Conservation (phyloP, 1,140 invertebrate species). For the Lithobius niger region DNA sequence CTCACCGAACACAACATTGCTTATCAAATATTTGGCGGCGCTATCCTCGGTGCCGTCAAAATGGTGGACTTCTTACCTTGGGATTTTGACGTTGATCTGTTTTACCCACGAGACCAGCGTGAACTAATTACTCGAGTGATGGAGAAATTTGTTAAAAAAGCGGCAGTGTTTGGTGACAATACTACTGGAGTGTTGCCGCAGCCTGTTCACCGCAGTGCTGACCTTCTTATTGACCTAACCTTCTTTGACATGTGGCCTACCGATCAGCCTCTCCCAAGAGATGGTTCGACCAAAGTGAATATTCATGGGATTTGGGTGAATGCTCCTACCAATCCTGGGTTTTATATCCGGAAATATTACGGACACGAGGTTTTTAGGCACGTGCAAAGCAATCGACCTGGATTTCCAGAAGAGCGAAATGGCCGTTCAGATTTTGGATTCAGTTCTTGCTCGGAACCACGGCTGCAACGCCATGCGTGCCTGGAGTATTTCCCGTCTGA, state of each 20-base stretch:
- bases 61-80: slow-evolving; percentile 23
- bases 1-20: slow-evolving; percentile 12
- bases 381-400: slow-evolving; percentile 9
- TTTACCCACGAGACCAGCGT: not conserved
- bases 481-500: slow-evolving; percentile 24
- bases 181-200: not conserved
- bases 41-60: slow-evolving; percentile 26
- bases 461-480: slow-evolving; percentile 21
- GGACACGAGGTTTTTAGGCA: slow-evolving; percentile 24
- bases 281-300: slow-evolving; percentile 21
- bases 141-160: slow-evolving; percentile 14
- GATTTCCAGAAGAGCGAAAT: not conserved
- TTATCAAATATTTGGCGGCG: slow-evolving; percentile 23
- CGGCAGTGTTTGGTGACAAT: not conserved
- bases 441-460: slow-evolving; percentile 16
- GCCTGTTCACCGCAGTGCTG: not conserved
- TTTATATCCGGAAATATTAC: slow-evolving; percentile 25
- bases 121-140: not conserved
- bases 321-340: slow-evolving; percentile 24
- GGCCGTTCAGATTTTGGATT: not conserved
- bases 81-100: slow-evolving; percentile 24
- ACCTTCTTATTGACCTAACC: not conserved
- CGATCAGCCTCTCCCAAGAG: slow-evolving; percentile 8
- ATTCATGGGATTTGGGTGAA: slow-evolving; percentile 22
- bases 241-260: not conserved